Evolutionary conservation across 2,113 vertebrate species (phyloP).

Genomic region (Odobenus rosmarus): DNA sequence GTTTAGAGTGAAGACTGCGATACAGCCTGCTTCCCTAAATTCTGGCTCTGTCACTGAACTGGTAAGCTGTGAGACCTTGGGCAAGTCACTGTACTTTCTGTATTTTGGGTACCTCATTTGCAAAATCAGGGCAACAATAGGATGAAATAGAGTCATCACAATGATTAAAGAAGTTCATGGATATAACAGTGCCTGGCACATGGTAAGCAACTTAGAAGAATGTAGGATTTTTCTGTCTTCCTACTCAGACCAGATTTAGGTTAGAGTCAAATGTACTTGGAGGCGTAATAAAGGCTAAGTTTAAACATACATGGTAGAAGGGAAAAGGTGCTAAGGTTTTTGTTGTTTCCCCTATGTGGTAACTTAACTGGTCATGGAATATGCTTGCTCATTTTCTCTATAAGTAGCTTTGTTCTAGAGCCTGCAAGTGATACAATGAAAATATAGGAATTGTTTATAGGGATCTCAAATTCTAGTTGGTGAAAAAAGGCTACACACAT

Average conservation of each 20-base stretch:
- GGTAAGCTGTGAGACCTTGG: neutral
- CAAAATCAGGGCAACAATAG: neutral
- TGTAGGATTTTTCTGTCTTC: neutral
- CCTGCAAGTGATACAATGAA: neutral
- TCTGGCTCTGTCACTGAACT: neutral
- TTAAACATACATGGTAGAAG: neutral
- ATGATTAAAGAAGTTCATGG: neutral
- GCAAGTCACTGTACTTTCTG: neutral
- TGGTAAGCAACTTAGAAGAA: neutral
- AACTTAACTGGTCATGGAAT: neutral
- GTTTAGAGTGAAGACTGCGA: neutral
- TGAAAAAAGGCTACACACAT: neutral
- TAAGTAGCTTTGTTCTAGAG: neutral
- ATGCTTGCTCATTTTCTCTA: neutral
- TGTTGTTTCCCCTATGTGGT: neutral
- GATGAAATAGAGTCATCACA: neutral
- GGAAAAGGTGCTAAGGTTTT: neutral
- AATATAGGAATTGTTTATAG: neutral
- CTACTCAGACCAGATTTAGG: conserved; percentile 10
- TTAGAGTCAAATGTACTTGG: neutral
- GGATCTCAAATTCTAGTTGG: neutral
- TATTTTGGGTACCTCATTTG: neutral
- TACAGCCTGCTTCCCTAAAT: neutral
- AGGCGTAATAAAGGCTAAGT: neutral
- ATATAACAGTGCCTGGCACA: neutral